Conservation (phyloP, 2,797 vertebrate species). For the Pseudocheirus occidentalis region DNA sequence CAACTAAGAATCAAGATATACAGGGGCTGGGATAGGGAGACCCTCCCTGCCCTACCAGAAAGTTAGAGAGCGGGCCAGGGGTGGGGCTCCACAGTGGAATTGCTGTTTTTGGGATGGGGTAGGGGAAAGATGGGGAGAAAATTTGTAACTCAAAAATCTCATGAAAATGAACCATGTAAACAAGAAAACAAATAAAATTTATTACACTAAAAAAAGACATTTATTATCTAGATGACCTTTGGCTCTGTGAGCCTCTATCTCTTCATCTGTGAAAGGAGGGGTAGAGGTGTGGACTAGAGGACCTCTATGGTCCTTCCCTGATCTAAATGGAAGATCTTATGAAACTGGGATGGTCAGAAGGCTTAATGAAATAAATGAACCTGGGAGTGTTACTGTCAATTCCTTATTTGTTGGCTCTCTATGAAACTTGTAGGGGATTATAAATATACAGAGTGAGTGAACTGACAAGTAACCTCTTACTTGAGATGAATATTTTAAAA, state of each 20-base stretch:
- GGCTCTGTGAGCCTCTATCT: background rate
- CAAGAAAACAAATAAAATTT: no score
- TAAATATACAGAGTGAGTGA: background rate
- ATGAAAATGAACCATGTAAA: no score
- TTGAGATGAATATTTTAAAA: background rate
- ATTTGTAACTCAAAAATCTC: no score
- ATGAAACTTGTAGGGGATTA: background rate
- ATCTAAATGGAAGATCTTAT: background rate
- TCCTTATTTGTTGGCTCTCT: background rate
- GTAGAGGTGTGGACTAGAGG: background rate
- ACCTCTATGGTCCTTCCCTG: background rate
- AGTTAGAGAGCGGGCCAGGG: no score
- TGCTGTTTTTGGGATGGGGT: no score
- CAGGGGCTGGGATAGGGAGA: no score
- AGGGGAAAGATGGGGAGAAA: no score
- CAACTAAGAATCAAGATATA: no score
- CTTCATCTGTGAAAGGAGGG: background rate
- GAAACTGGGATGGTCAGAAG: background rate
- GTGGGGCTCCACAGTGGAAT: no score
- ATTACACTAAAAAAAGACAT: no score
- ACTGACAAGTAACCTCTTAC: background rate
- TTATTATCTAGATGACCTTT: background rate
- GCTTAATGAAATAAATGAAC: background rate
- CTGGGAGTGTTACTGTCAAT: background rate
- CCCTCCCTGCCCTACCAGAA: no score